Conservation (phyloP, 2,113 vertebrate genomes). For the Lepidothrix coronata region DNA sequence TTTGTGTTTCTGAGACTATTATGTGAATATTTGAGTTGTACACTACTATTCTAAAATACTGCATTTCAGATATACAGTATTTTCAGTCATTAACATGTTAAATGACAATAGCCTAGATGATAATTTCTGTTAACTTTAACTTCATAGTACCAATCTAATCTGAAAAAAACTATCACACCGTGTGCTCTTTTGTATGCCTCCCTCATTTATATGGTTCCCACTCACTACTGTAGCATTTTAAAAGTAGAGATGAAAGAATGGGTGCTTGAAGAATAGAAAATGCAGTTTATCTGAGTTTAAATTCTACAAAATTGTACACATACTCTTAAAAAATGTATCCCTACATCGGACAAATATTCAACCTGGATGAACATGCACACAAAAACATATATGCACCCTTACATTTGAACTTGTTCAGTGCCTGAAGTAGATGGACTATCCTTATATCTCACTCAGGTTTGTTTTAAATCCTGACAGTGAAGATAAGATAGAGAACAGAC, state of each 20-base stretch:
- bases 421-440: not conserved
- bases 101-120: not conserved
- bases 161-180: not conserved
- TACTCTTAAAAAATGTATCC: not conserved
- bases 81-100: not conserved
- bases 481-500: conserved; percentile 62
- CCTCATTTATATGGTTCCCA: not conserved
- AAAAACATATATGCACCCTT: not conserved
- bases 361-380: not conserved
- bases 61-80: not conserved
- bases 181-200: not conserved
- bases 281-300: not conserved
- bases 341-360: not conserved
- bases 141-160: not conserved
- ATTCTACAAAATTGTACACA: not conserved
- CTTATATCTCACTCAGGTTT: conserved; percentile 25
- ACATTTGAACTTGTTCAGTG: not conserved
- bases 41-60: not conserved
- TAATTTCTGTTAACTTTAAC: not conserved
- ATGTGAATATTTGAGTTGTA: not conserved
- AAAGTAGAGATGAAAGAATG: not conserved
- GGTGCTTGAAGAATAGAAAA: not conserved
- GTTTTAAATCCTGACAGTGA: conserved; percentile 59
- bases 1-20: not conserved
- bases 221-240: not conserved